Percentiles rank a stretch among this genome's conserved stretches.
These are phyloP conservation scores for Parazoanthus darwini DNA, from an alignment of 92 coral and sea anemone species.

Conservation along the genomic window DNA sequence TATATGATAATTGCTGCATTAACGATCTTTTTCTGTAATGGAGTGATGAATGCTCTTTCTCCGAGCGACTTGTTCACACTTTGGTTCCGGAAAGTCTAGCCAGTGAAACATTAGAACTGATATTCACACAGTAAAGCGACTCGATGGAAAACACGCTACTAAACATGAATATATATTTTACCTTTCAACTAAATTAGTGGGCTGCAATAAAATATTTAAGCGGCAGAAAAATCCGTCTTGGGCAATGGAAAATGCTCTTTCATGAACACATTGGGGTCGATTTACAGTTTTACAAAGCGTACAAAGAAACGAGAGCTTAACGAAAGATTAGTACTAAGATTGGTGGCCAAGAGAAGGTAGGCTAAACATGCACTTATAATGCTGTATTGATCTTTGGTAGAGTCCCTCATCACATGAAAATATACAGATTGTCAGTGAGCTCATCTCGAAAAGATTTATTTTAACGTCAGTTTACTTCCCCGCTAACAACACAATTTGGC, in stretches of 20 bases:
- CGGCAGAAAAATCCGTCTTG: background rate
- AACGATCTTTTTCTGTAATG: background rate
- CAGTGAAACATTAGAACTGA: constrained; percentile 38
- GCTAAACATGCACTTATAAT: background rate
- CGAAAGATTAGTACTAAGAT: background rate
- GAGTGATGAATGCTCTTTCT: background rate
- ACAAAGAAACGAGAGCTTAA: background rate
- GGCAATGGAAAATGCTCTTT: background rate
- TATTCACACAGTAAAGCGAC: background rate
- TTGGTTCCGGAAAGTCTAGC: constrained; percentile 24
- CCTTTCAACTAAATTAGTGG: background rate
- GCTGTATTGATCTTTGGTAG: background rate
- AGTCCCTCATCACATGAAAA: background rate
- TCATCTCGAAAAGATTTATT: background rate
- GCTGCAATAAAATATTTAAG: background rate
- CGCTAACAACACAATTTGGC: background rate
- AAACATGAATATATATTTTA: background rate
- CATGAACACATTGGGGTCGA: background rate
- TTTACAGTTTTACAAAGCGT: background rate
- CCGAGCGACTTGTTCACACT: background rate
- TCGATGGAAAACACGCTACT: background rate
- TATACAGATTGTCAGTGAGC: background rate
- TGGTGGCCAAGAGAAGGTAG: background rate
- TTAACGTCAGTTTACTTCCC: background rate
- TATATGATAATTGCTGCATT: background rate